Percentiles rank a stretch among this genome's conserved stretches.
These are phyloP conservation scores for Nomada flava DNA, from an alignment of 2,888 invertebrate genomes.

Conservation along the genomic window DNA sequence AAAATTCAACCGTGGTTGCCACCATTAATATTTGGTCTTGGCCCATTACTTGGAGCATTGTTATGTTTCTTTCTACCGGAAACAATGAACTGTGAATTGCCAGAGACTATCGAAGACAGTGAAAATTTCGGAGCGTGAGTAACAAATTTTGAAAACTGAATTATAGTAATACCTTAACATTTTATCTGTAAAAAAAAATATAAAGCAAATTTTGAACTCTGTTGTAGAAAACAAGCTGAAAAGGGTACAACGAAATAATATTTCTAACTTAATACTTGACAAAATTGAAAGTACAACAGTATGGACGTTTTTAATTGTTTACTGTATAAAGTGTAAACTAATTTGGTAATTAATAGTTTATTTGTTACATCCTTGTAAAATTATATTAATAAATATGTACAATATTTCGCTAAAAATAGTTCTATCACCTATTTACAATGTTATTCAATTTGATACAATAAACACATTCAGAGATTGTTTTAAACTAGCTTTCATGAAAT, in stretches of 20 bases:
- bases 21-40: constrained; percentile 84
- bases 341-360: constrained; percentile 18
- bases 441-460: constrained; percentile 13
- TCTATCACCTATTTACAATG: constrained; percentile 34
- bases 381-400: constrained; percentile 9
- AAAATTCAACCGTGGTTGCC: constrained; percentile 79
- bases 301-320: neutral
- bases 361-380: neutral
- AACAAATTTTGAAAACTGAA: neutral
- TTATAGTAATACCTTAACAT: neutral
- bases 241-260: constrained; percentile 26
- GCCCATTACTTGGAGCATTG: constrained; percentile 83
- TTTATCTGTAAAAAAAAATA: constrained; percentile 1
- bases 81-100: constrained; percentile 84
- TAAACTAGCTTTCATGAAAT: constrained; percentile 13
- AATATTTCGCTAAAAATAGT: constrained; percentile 7
- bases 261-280: neutral
- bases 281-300: neutral
- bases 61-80: constrained; percentile 85
- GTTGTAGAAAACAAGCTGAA: constrained; percentile 53
- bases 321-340: constrained; percentile 4
- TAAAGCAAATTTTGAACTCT: neutral
- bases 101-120: constrained; percentile 85
- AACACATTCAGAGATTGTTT: constrained; percentile 20
- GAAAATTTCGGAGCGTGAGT: constrained; percentile 84